Conservation (phyloP, 2,888 invertebrate genomes). For the Parelbella ahira region DNA sequence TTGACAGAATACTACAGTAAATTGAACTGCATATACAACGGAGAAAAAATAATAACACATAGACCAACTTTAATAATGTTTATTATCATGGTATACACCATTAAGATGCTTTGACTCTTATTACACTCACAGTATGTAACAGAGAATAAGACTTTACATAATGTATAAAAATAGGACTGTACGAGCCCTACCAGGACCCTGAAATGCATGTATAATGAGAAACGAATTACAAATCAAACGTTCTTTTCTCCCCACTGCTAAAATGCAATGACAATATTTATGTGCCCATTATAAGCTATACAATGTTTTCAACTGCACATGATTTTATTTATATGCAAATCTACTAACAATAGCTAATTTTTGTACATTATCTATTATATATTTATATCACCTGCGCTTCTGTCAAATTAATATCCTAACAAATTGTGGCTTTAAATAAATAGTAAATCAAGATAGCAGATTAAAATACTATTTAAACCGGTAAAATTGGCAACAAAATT, state of each 20-base stretch:
- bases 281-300: slow-evolving; percentile 60
- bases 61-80: slow-evolving; percentile 69
- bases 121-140: slow-evolving; percentile 73
- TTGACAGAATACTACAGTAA: too few species aligned
- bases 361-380: slow-evolving; percentile 73
- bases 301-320: slow-evolving; percentile 70
- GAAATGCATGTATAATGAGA: slow-evolving; percentile 75
- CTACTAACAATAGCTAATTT: slow-evolving; percentile 66
- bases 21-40: too few species aligned
- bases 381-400: slow-evolving; percentile 66
- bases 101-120: slow-evolving; percentile 65
- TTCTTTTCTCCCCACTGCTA: slow-evolving; percentile 65
- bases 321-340: slow-evolving; percentile 72
- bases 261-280: slow-evolving; percentile 72
- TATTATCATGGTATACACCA: slow-evolving; percentile 73
- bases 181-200: slow-evolving; percentile 63
- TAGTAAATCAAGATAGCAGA: slow-evolving; percentile 54
- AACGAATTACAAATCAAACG: slow-evolving; percentile 69
- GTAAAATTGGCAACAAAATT: slow-evolving; percentile 62
- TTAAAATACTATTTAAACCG: slow-evolving; percentile 49
- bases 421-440: slow-evolving; percentile 60
- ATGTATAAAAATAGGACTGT: slow-evolving; percentile 81
- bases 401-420: slow-evolving; percentile 54
- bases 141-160: slow-evolving; percentile 76
- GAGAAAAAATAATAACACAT: slow-evolving; percentile 4